These are phyloP conservation scores for Andrena chrysosceles DNA, from an alignment of 2,888 invertebrate species.

Conservation along the genomic window DNA sequence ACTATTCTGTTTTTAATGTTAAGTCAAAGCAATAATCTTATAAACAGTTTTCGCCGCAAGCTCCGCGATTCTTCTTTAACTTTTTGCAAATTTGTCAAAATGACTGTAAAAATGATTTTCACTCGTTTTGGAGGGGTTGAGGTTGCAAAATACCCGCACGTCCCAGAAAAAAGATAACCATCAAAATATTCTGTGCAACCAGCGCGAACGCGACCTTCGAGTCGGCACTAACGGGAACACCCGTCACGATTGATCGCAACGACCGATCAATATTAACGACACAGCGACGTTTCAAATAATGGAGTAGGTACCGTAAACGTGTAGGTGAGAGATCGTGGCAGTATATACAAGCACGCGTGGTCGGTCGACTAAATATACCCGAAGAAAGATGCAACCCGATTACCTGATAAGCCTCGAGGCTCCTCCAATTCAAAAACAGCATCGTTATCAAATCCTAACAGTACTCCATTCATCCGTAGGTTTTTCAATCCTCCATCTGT, in stretches of 20 bases:
- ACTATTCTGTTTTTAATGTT: too few relatives aligned
- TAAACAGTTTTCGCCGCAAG: too few relatives aligned
- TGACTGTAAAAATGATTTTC: not conserved
- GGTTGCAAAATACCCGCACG: not conserved
- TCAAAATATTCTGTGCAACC: too few relatives aligned
- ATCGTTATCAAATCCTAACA: slow-evolving; percentile 48
- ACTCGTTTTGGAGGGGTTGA: not conserved
- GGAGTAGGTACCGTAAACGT: slow-evolving; percentile 11
- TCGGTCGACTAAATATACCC: slow-evolving; percentile 29
- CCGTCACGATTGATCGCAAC: slow-evolving; percentile 14
- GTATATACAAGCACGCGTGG: slow-evolving; percentile 9
- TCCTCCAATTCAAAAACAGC: slow-evolving; percentile 21
- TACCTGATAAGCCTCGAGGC: slow-evolving; percentile 45
- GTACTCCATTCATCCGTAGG: slow-evolving; percentile 21
- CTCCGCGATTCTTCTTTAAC: too few relatives aligned
- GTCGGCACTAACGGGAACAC: slow-evolving; percentile 22
- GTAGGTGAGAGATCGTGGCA: not conserved
- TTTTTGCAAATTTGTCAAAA: too few relatives aligned
- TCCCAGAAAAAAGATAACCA: not conserved
- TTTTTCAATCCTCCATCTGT: not conserved
- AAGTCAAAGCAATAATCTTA: too few relatives aligned
- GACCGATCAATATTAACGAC: slow-evolving; percentile 49
- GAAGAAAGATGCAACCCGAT: slow-evolving; percentile 52
- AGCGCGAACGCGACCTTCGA: slow-evolving; percentile 8
- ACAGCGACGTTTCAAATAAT: slow-evolving; percentile 35